Evolutionary conservation across 1,140 invertebrate genomes (phyloP).

Genomic region (Calliphora vicina): DNA sequence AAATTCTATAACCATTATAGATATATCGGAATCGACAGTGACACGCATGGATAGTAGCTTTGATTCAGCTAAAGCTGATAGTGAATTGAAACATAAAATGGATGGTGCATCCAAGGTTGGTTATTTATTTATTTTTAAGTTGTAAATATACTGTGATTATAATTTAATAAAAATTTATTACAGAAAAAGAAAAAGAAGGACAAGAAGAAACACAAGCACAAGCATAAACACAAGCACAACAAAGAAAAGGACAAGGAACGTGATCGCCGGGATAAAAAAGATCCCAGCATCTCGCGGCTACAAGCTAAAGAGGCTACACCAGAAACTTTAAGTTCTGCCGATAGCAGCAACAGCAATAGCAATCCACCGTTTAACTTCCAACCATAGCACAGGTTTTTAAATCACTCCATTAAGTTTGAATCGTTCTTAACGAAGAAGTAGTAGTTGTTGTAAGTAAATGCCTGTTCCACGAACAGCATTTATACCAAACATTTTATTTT

Average conservation of each 20-base stretch:
- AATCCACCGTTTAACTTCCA: conserved; percentile 38
- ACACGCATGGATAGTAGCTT: conserved; percentile 50
- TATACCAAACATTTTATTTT: not conserved
- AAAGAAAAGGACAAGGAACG: conserved; percentile 63
- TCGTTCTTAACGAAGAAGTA: conserved; percentile 16
- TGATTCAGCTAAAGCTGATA: conserved; percentile 42
- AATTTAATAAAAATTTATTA: conserved; percentile 62
- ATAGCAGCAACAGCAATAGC: conserved; percentile 63
- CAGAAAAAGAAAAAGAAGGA: conserved; percentile 83
- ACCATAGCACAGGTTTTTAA: conserved; percentile 24
- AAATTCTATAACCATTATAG: conserved; percentile 48
- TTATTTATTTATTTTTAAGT: conserved; percentile 43
- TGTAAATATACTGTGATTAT: not conserved
- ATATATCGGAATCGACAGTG: conserved; percentile 45
- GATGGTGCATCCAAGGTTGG: conserved; percentile 67
- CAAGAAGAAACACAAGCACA: conserved; percentile 82
- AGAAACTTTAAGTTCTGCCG: conserved; percentile 69
- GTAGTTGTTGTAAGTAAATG: not conserved
- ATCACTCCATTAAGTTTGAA: conserved; percentile 32
- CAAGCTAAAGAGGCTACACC: conserved; percentile 66
- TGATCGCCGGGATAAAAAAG: conserved; percentile 65
- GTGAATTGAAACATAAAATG: conserved; percentile 57
- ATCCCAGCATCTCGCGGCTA: conserved; percentile 61
- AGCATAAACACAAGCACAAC: conserved; percentile 79
- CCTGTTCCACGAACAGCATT: not conserved